Evolutionary conservation across 53 echinoderm and acorn worm genomes (phyloP).

Genomic region (Luidia sarsii): DNA sequence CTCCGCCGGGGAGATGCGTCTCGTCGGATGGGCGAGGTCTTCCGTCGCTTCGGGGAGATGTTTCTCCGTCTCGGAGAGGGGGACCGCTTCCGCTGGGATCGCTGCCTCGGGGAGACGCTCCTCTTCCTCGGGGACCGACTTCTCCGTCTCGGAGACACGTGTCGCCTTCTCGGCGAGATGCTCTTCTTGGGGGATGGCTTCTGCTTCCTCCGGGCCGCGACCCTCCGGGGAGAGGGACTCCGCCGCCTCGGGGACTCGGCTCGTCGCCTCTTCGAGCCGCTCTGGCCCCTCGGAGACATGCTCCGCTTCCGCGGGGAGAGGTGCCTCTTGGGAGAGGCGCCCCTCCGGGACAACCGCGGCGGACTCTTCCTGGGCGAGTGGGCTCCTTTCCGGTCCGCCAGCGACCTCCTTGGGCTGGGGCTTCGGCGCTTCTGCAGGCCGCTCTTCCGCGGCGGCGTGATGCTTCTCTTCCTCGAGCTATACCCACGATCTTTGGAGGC

Average conservation of each 20-base stretch:
- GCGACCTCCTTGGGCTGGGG: constrained; percentile 13
- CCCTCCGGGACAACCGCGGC: constrained; percentile 10
- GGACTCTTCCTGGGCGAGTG: constrained; percentile 22
- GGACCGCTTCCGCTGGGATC: constrained; percentile 8
- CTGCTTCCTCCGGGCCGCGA: neutral
- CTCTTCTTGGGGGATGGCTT: too few species aligned
- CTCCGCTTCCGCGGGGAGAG: constrained; percentile 27
- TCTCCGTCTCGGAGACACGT: constrained; percentile 7
- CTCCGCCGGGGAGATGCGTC: constrained; percentile 16
- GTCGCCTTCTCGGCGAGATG: constrained; percentile 7
- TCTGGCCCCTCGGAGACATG: constrained; percentile 14
- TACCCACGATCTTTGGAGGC: constrained; percentile 29
- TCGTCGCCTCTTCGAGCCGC: neutral
- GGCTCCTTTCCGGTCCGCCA: neutral
- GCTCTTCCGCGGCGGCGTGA: constrained; percentile 30
- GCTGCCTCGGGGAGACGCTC: constrained; percentile 23
- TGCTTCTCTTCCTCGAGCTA: constrained; percentile 31
- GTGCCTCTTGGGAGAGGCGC: constrained; percentile 22
- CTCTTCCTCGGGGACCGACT: constrained; percentile 8
- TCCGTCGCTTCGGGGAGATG: constrained; percentile 14
- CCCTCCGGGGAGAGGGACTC: constrained; percentile 12
- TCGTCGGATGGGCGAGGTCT: constrained; percentile 3
- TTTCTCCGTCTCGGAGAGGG: constrained; percentile 26
- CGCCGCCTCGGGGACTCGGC: neutral
- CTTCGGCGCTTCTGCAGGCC: constrained; percentile 10